phyloP scores from a whole-genome alignment of 2,113 vertebrate genomes.

The Hippocampus mohnikei region DNA sequence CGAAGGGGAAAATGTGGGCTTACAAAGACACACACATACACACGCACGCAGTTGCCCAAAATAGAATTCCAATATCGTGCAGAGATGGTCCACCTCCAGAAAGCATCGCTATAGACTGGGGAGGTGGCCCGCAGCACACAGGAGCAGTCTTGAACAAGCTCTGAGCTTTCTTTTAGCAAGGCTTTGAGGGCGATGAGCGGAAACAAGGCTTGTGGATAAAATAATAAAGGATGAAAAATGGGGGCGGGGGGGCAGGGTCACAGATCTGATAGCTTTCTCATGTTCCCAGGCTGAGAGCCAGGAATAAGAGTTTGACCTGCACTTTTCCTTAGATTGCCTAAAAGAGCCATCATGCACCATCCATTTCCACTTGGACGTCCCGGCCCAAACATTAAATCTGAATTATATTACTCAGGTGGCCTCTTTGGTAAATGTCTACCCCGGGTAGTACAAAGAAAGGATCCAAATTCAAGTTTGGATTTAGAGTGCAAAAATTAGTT shows the following conservation, averaged over 20 bases:
- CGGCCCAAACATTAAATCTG: slow-evolving; percentile 45
- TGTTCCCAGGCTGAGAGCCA: slow-evolving; percentile 30
- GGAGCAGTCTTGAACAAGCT: slow-evolving; percentile 34
- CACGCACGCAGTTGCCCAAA: not conserved
- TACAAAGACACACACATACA: not conserved
- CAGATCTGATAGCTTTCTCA: slow-evolving; percentile 49
- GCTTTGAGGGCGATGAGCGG: slow-evolving; percentile 10
- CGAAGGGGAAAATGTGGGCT: not conserved
- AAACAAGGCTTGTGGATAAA: slow-evolving; percentile 28
- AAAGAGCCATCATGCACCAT: slow-evolving; percentile 42
- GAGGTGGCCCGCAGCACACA: slow-evolving; percentile 18
- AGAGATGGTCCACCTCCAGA: not conserved
- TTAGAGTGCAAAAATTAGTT: not conserved
- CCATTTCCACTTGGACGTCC: slow-evolving; percentile 18
- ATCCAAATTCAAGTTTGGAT: not conserved
- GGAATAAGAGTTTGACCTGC: slow-evolving; percentile 36
- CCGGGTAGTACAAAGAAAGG: not conserved
- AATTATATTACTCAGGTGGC: slow-evolving; percentile 28
- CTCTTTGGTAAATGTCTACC: slow-evolving; percentile 5
- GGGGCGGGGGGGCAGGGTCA: slow-evolving; percentile 10
- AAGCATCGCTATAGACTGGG: slow-evolving; percentile 16
- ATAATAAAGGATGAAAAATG: slow-evolving; percentile 34
- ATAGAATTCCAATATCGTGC: not conserved
- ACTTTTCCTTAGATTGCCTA: slow-evolving; percentile 30
- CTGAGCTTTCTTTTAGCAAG: slow-evolving; percentile 23